A percentile compares a stretch with the other conserved stretches of the same genome.
phyloP scores from a whole-genome alignment of 2,797 vertebrate genomes.

The Oryzias dopingdopingensis region DNA sequence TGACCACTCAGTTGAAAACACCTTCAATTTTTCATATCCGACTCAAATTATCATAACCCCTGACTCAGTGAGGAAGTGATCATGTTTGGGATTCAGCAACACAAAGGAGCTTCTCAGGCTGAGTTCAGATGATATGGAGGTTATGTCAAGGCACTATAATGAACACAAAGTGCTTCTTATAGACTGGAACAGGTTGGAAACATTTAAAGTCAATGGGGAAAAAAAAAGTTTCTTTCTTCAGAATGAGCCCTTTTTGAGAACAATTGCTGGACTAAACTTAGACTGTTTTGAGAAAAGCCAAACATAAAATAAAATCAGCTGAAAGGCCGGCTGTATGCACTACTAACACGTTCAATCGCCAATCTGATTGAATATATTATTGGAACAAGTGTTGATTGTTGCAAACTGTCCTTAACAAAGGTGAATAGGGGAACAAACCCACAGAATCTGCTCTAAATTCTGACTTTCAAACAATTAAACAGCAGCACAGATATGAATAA shows the following conservation, averaged over 20 bases:
- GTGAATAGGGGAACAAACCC: conserved; percentile 26
- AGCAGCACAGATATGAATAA: conserved; percentile 11
- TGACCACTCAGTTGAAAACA: conserved; percentile 15
- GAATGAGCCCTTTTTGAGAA: conserved; percentile 50
- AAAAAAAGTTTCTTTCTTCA: conserved; percentile 5
- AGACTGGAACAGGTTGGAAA: conserved; percentile 26
- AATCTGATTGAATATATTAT: conserved; percentile 19
- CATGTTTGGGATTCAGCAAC: conserved; percentile 10
- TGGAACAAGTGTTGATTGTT: conserved; percentile 14
- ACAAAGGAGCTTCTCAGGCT: conserved; percentile 23
- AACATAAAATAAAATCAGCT: not conserved
- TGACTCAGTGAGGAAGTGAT: not conserved
- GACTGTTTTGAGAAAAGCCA: not conserved
- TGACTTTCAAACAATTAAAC: conserved; percentile 41
- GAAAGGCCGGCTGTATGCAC: conserved; percentile 4
- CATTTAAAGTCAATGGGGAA: conserved; percentile 1
- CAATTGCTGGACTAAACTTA: conserved; percentile 35
- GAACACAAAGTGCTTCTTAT: conserved; percentile 63
- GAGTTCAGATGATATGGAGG: conserved; percentile 28
- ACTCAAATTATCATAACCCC: not conserved
- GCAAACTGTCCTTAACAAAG: conserved; percentile 19
- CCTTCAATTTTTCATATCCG: conserved; percentile 1
- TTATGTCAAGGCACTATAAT: conserved; percentile 70
- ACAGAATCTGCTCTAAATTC: conserved; percentile 35
- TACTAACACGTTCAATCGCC: conserved; percentile 27